Conservation (phyloP, 2,113 vertebrate species). For the Ageneiosus marmoratus region DNA sequence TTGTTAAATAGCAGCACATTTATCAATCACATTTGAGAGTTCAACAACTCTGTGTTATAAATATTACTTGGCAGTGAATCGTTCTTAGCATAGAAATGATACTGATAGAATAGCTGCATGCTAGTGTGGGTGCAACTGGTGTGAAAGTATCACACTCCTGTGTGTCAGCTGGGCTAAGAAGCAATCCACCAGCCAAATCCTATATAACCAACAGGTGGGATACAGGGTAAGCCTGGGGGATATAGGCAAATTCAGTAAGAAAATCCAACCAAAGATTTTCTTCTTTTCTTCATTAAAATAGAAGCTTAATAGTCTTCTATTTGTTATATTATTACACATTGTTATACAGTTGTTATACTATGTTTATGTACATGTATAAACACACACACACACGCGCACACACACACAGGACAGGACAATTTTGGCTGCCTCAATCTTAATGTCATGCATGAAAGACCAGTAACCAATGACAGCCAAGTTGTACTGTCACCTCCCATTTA, state of each 20-base stretch:
- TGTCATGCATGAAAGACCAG: too few relatives aligned
- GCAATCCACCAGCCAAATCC: not conserved
- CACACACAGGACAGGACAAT: too few relatives aligned
- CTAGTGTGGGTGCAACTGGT: not conserved
- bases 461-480: not conserved
- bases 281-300: not conserved
- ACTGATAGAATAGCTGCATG: constrained; percentile 1
- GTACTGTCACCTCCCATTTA: not conserved
- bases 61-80: not conserved
- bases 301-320: not conserved
- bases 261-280: not conserved
- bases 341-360: too few relatives aligned
- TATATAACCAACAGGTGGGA: not conserved
- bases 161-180: not conserved
- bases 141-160: not conserved
- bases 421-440: not conserved
- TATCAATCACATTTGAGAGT: not conserved
- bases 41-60: not conserved
- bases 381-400: too few relatives aligned
- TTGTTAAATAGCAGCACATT: not conserved
- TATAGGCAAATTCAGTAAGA: not conserved
- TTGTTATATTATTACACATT: too few relatives aligned
- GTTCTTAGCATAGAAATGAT: not conserved
- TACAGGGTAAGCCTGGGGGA: not conserved
- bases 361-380: too few relatives aligned